Conservation (phyloP, 2,888 invertebrate genomes). For the Leptogaster cylindrica region DNA sequence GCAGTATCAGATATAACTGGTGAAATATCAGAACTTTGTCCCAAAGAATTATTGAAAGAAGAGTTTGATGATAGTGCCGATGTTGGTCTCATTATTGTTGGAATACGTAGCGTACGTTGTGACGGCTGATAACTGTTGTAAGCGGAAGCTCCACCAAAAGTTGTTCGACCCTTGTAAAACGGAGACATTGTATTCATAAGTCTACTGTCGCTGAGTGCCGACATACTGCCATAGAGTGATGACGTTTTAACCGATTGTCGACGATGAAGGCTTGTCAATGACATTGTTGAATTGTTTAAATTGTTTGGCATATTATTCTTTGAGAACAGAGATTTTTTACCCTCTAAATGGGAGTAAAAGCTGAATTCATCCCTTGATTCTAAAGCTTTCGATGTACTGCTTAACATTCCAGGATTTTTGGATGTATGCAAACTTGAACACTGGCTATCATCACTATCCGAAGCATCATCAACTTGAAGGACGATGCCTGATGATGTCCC, state of each 20-base stretch:
- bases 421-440: conserved; percentile 48
- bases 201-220: conserved; percentile 60
- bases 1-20: conserved; percentile 67
- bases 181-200: conserved; percentile 65
- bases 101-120: conserved; percentile 52
- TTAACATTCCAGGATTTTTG: conserved; percentile 47
- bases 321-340: conserved; percentile 59
- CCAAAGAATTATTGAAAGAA: conserved; percentile 52
- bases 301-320: conserved; percentile 51
- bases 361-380: conserved; percentile 53
- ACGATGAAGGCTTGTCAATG: conserved; percentile 57
- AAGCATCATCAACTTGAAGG: conserved; percentile 49
- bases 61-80: conserved; percentile 55
- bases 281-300: conserved; percentile 59
- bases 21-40: conserved; percentile 44
- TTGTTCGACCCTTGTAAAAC: conserved; percentile 77
- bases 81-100: conserved; percentile 55
- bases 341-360: conserved; percentile 59
- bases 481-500: conserved; percentile 26
- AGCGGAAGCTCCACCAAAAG: conserved; percentile 76
- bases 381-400: conserved; percentile 22
- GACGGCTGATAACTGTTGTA: conserved; percentile 62
- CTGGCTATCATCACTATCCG: conserved; percentile 53
- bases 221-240: conserved; percentile 60
- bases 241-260: conserved; percentile 59